Evolutionary conservation across 2,113 vertebrate genomes (phyloP).

Genomic region (Scomber colias): DNA sequence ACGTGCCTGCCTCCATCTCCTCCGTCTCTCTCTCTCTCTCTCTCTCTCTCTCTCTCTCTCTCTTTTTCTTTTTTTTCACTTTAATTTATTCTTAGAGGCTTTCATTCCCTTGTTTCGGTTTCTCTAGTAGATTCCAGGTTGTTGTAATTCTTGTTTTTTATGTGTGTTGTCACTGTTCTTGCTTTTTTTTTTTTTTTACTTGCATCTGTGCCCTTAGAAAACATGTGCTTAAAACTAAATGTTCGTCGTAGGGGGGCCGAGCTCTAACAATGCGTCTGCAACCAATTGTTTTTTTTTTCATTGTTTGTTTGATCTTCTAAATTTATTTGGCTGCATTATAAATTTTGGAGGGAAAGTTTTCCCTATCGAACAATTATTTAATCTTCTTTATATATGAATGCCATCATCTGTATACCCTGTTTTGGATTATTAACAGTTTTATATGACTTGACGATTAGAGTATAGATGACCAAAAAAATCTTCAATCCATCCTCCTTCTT

Average conservation of each 20-base stretch:
- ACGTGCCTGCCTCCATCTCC: constrained; percentile 27
- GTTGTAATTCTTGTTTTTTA: constrained; percentile 40
- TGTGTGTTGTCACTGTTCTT: constrained; percentile 29
- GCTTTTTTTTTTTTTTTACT: constrained; percentile 2
- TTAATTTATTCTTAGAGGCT: constrained; percentile 18
- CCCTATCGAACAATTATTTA: no score
- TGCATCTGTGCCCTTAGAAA: constrained; percentile 11
- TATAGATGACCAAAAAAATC: no score
- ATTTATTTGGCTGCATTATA: no score
- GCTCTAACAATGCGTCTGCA: neutral
- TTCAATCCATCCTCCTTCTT: neutral
- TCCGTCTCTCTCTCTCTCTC: neutral
- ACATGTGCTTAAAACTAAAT: constrained; percentile 3
- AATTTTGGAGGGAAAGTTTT: no score
- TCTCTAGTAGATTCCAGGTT: constrained; percentile 27
- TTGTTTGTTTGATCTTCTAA: neutral
- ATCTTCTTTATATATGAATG: no score
- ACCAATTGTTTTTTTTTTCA: neutral
- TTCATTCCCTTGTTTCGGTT: constrained; percentile 33
- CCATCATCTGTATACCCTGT: no score
- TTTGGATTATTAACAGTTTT: no score
- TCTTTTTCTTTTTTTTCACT: constrained; percentile 18
- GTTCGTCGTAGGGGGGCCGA: neutral
- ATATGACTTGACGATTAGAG: no score
- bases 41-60: no score